phyloP scores from a whole-genome alignment of 2,113 vertebrate genomes.

The Nerophis lumbriciformis region DNA sequence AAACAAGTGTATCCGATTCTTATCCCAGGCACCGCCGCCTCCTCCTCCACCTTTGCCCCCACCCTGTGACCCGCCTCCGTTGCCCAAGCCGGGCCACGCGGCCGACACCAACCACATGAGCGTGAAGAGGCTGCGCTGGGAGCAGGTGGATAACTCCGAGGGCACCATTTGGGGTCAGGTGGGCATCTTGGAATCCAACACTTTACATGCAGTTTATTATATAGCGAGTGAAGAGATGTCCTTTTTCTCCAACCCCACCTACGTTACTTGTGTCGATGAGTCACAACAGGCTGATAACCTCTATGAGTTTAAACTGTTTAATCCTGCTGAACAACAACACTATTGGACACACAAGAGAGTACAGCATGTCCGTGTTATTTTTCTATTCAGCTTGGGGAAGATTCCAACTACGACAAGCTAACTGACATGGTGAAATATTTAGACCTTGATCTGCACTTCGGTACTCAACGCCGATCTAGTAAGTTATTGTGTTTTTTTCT shows the following conservation, averaged over 20 bases:
- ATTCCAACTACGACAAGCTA: conserved; percentile 93
- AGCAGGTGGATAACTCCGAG: conserved; percentile 97
- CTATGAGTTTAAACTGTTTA: neutral
- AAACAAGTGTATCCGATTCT: neutral
- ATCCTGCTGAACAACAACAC: neutral
- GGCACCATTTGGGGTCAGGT: conserved; percentile 99
- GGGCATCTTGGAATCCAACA: conserved; percentile 24
- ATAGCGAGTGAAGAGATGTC: conserved; percentile 4
- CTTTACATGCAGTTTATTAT: neutral
- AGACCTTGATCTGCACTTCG: conserved; percentile 94
- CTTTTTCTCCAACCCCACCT: conserved; percentile 36
- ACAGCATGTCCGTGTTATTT: conserved; percentile 14
- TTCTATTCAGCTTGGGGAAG: conserved; percentile 79
- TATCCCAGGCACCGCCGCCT: conserved; percentile 52
- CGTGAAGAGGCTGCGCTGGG: conserved; percentile 95
- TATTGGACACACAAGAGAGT: conserved; percentile 4
- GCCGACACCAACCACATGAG: conserved; percentile 92
- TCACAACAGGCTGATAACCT: conserved; percentile 19
- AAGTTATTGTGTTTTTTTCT: conserved; percentile 18
- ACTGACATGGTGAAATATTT: conserved; percentile 98
- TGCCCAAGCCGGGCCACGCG: conserved; percentile 65
- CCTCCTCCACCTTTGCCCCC: conserved; percentile 73
- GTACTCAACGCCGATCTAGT: conserved; percentile 79
- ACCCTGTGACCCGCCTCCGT: conserved; percentile 70
- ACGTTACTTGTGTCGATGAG: conserved; percentile 41